phyloP scores from a whole-genome alignment of 2,113 vertebrate genomes.

The Brevimyrus niger region DNA sequence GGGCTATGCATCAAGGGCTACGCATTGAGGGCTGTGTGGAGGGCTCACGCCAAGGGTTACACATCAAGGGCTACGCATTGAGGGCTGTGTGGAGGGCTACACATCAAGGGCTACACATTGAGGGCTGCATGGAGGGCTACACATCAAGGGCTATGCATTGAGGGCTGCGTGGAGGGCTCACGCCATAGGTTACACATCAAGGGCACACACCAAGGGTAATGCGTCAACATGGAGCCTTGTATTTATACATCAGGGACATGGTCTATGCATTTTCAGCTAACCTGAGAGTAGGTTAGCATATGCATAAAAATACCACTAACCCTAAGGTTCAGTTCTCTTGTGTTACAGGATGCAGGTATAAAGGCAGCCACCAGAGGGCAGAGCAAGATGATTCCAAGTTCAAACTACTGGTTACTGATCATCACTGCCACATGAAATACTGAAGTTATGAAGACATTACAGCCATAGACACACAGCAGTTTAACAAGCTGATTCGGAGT shows the following conservation, averaged over 20 bases:
- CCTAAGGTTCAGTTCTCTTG: not conserved
- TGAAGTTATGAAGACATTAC: not conserved
- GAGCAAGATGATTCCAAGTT: not conserved
- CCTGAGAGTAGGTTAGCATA: not conserved
- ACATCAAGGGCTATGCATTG: not conserved
- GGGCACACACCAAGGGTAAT: not conserved
- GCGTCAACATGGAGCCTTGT: not conserved
- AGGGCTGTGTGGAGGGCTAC: not conserved
- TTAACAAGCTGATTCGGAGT: not conserved
- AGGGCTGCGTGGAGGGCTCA: not conserved
- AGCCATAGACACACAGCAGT: not conserved
- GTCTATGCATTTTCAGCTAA: not conserved
- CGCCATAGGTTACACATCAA: not conserved
- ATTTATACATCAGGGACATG: not conserved
- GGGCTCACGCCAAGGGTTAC: no score
- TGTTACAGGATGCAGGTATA: not conserved
- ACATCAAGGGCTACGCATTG: not conserved
- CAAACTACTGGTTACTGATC: not conserved
- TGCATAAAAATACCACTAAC: not conserved
- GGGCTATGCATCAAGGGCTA: not conserved
- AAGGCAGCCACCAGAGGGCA: constrained; percentile 34
- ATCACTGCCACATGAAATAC: not conserved
- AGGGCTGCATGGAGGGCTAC: not conserved
- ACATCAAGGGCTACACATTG: not conserved
- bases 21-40: not conserved